Evolutionary conservation across 2,888 invertebrate species (phyloP).

Genomic region (Mesochorus sp.): DNA sequence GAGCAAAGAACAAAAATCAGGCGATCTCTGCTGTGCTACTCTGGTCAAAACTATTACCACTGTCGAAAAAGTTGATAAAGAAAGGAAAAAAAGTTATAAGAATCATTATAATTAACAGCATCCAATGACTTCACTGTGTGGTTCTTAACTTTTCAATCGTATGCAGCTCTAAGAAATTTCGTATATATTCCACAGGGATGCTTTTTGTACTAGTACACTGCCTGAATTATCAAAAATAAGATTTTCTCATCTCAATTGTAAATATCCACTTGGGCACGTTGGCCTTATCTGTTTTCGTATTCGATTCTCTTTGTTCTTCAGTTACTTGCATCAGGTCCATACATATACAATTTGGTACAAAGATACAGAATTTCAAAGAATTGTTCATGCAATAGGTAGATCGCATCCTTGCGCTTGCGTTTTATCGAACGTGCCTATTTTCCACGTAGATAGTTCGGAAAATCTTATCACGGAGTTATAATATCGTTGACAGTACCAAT

Average conservation of each 20-base stretch:
- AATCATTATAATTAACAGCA: constrained; percentile 5
- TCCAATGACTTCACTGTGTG: neutral
- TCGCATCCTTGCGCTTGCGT: neutral
- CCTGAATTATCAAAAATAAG: constrained; percentile 46
- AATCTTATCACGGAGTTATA: constrained; percentile 31
- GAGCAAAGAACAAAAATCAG: constrained; percentile 16
- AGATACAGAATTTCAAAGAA: constrained; percentile 2
- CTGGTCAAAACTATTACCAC: too few species aligned
- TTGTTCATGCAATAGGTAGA: constrained; percentile 47
- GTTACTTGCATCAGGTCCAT: constrained; percentile 8
- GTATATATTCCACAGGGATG: neutral
- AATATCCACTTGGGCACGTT: constrained; percentile 23
- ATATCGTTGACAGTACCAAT: constrained; percentile 16
- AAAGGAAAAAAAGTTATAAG: constrained; percentile 23
- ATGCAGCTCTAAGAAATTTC: constrained; percentile 16
- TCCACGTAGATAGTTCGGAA: constrained; percentile 61
- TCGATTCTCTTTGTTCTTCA: constrained; percentile 23
- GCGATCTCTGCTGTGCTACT: constrained; percentile 14
- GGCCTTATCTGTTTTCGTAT: neutral
- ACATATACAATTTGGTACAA: constrained; percentile 12
- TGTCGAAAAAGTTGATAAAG: constrained; percentile 36
- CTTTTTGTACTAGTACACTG: constrained; percentile 18
- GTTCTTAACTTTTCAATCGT: neutral
- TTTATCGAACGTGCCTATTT: constrained; percentile 36
- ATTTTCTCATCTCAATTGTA: constrained; percentile 46